Percentiles rank a stretch among this genome's conserved stretches.
Conservation (phyloP, 1,140 invertebrate genomes). For the Chlorops oryzae region DNA sequence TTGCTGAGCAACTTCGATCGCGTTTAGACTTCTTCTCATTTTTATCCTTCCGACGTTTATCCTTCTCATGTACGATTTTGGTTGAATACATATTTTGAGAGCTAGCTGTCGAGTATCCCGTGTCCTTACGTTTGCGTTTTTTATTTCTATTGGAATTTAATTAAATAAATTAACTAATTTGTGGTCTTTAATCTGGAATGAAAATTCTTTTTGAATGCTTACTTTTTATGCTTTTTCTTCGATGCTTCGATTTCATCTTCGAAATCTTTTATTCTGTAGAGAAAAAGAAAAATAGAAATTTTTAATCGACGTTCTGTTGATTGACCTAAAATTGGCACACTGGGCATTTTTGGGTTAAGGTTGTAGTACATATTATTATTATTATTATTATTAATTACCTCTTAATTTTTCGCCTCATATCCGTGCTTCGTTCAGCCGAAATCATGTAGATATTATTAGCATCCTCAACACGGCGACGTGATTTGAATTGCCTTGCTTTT, state of each 20-base stretch:
- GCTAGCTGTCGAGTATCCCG: constrained; percentile 60
- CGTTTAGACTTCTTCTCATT: constrained; percentile 40
- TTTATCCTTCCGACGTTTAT: constrained; percentile 35
- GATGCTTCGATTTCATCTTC: no score
- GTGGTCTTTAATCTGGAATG: no score
- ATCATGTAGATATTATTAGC: constrained; percentile 55
- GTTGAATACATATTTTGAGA: constrained; percentile 50
- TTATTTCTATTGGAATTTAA: no score
- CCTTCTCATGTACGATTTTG: constrained; percentile 36
- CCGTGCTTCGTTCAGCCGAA: constrained; percentile 46
- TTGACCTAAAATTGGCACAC: no score
- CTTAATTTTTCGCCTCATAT: constrained; percentile 39
- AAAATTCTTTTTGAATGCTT: no score
- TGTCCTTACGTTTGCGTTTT: constrained; percentile 54
- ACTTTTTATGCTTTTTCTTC: no score
- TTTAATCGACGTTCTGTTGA: no score
- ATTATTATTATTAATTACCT: no score
- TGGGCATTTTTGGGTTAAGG: no score
- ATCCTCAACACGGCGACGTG: constrained; percentile 40
- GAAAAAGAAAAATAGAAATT: constrained; percentile 1
- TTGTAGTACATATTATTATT: no score
- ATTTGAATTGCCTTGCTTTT: constrained; percentile 48
- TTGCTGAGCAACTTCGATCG: constrained; percentile 32
- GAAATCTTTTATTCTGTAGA: background rate
- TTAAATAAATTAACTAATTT: no score